Base-by-base conservation (phyloP, 1,140 invertebrate species). In the Ips typographus region DNA sequence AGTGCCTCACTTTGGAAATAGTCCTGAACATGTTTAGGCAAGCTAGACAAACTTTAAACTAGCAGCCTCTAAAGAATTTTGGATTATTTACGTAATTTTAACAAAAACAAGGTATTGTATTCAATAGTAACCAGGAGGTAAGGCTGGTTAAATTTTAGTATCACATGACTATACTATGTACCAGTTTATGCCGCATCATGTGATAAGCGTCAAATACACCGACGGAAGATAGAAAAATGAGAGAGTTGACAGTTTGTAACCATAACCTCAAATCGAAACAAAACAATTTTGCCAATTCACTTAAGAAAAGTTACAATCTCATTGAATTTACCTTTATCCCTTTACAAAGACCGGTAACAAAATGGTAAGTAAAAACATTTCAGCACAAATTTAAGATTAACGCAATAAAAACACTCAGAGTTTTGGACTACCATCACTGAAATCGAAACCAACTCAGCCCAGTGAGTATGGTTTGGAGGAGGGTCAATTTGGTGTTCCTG, bases 371-470 rank as follows among this genome's bases (percentile, higher is more conserved):
- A 37, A 53, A 5, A 65, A 38, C n/a, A 37, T 47, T 57, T 41
- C 37, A 49, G 7, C 36, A 64, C n/a, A 47, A 51, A 44, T 65
- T 65, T 37, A 22, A 22, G 22, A 22, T 22, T 22, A 22, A 22
- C 22, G 22, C 22, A 22, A 22, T 22, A 22, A 22, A 22, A 22
- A 22, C 22, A 22, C 61, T 72, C 63, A 80, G 79, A 80, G 78
- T 76, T 80, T 80, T 61, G 75, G 71, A 70, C 70, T 80, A 52
- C 78, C 79, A 44, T 74, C 79, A n/a, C 44, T 80, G 5, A 80
- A 80, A 74, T 51, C 67, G 4, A 80, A 79, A 71, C 76, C 78
- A 38, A 65, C 60, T 44, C 49, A 64, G 40, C 49, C 73, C 36
- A 49, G 71, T 42, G 68, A 73, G 36, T 71, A 75, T 64, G 61